phyloP scores from a whole-genome alignment of 2,888 invertebrate species.

The Aricia artaxerxes region DNA sequence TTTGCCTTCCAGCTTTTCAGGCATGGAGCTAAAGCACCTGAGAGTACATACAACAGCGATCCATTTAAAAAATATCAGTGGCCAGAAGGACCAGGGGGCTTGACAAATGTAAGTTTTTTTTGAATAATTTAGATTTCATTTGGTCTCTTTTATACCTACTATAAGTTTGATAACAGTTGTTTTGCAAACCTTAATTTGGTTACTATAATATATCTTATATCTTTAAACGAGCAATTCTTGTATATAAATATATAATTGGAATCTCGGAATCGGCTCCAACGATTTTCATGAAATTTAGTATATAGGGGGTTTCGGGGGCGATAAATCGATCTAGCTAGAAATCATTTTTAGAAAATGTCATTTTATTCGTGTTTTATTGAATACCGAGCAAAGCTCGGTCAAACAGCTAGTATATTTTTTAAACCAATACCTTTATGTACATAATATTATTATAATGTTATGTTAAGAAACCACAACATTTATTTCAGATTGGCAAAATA shows the following conservation, averaged over 20 bases:
- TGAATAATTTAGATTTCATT: neutral
- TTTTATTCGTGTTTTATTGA: too few relatives aligned
- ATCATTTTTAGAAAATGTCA: too few relatives aligned
- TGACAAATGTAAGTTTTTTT: constrained; percentile 84
- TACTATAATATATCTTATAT: neutral
- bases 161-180: too few relatives aligned
- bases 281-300: too few relatives aligned
- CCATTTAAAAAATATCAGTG: constrained; percentile 87
- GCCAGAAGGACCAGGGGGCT: constrained; percentile 90
- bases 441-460: neutral
- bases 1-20: constrained; percentile 83
- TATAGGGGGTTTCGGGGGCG: too few relatives aligned
- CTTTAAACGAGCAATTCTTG: too few relatives aligned
- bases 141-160: neutral
- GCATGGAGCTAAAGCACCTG: constrained; percentile 91
- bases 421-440: too few relatives aligned
- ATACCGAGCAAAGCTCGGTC: too few relatives aligned
- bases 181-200: neutral
- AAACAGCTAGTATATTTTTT: too few relatives aligned
- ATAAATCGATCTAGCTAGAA: too few relatives aligned
- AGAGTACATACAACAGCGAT: constrained; percentile 88
- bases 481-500: constrained; percentile 84
- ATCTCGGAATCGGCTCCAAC: too few relatives aligned
- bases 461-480: constrained; percentile 1
- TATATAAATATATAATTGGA: too few relatives aligned